Conservation (phyloP, 2,113 vertebrate genomes). For the Barnardius zonarius region DNA sequence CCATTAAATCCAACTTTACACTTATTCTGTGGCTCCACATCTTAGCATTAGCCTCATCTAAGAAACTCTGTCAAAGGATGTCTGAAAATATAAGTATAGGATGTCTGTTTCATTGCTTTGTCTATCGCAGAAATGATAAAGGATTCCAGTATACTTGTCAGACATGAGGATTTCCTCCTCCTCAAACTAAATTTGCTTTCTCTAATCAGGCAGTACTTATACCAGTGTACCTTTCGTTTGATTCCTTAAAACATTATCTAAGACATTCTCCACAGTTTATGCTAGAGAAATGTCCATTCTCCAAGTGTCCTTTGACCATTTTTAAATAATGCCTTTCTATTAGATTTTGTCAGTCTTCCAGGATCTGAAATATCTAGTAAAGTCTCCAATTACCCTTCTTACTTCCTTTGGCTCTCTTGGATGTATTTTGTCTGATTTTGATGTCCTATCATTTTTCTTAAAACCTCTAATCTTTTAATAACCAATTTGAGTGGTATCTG, state of each 20-base stretch:
- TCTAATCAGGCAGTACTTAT: neutral
- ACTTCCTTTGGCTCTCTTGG: neutral
- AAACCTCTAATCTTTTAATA: conserved; percentile 1
- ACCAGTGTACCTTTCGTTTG: neutral
- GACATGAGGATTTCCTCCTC: neutral
- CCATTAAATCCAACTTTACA: conserved; percentile 44
- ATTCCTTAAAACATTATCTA: conserved; percentile 8
- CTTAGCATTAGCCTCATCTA: conserved; percentile 22
- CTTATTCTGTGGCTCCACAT: neutral
- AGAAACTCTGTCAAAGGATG: conserved; percentile 18
- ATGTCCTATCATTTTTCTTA: neutral
- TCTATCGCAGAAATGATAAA: conserved; percentile 16
- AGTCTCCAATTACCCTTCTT: conserved; percentile 4
- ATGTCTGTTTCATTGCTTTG: neutral
- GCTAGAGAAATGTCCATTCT: neutral
- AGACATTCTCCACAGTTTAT: neutral
- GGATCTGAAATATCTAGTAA: conserved; percentile 18
- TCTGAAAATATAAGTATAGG: conserved; percentile 9
- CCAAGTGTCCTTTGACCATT: neutral
- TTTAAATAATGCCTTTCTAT: conserved; percentile 20
- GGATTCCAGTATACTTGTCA: neutral
- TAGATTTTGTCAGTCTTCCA: conserved; percentile 4
- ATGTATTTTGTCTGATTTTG: neutral
- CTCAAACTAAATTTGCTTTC: neutral
- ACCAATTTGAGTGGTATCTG: neutral